Conservation (phyloP, 2,113 vertebrate genomes). For the Piprites chloris region DNA sequence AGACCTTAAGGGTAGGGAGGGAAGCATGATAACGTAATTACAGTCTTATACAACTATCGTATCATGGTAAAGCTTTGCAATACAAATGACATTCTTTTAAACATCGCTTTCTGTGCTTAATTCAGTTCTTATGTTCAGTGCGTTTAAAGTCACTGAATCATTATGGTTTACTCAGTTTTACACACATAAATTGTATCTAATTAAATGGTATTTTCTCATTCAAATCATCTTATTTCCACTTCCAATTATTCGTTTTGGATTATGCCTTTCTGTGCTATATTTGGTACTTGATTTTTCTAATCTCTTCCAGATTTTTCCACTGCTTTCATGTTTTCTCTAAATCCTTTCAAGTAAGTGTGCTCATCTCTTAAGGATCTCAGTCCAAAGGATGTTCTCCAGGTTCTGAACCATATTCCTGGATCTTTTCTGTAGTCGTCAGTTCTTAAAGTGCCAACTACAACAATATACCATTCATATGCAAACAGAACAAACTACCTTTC, state of each 20-base stretch:
- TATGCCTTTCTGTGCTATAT: not conserved
- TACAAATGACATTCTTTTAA: slow-evolving; percentile 34
- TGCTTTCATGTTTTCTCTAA: not conserved
- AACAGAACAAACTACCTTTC: not conserved
- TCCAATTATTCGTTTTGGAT: not conserved
- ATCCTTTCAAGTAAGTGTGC: not conserved
- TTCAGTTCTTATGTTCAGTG: not conserved
- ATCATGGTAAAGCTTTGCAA: slow-evolving; percentile 50
- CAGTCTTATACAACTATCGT: slow-evolving; percentile 1
- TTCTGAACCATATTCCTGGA: not conserved
- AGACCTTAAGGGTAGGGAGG: slow-evolving; percentile 47
- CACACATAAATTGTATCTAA: not conserved
- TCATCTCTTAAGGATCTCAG: not conserved
- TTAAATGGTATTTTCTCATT: not conserved
- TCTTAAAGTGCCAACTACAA: not conserved
- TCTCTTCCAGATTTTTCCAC: not conserved
- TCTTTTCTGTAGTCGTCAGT: not conserved
- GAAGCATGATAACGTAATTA: slow-evolving; percentile 41
- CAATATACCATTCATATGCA: not conserved
- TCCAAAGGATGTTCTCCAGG: not conserved
- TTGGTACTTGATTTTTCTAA: not conserved
- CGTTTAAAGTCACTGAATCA: not conserved
- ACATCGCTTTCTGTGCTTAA: not conserved
- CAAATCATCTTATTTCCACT: not conserved
- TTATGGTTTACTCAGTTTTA: not conserved